Evolutionary conservation across 2,113 vertebrate genomes (phyloP).

Genomic region (Illadopsis cleaveri): DNA sequence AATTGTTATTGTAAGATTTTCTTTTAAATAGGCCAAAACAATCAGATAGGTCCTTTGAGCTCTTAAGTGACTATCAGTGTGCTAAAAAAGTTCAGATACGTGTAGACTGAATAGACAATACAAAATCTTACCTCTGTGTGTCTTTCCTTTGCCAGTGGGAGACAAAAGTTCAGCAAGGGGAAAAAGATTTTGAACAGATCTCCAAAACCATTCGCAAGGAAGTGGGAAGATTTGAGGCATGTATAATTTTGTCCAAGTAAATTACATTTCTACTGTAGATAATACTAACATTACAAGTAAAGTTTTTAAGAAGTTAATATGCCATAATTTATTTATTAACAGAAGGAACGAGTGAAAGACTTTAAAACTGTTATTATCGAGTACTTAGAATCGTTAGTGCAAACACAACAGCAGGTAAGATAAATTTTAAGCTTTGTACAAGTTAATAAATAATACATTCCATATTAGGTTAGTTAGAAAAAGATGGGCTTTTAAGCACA

Average conservation of each 20-base stretch:
- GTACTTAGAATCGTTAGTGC: conserved; percentile 96
- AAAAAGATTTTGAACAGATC: conserved; percentile 97
- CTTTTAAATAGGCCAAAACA: neutral
- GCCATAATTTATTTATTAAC: conserved; percentile 58
- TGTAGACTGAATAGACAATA: neutral
- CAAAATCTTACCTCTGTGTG: conserved; percentile 25
- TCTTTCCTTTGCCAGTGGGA: conserved; percentile 88
- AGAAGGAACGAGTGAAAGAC: conserved; percentile 97
- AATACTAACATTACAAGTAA: neutral
- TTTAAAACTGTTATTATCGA: conserved; percentile 95
- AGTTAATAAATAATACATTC: neutral
- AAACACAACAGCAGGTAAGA: conserved; percentile 96
- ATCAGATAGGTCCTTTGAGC: neutral
- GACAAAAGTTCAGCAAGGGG: conserved; percentile 94
- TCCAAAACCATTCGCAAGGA: conserved; percentile 97
- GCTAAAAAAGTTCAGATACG: neutral
- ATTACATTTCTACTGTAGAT: neutral
- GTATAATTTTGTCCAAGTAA: conserved; percentile 59
- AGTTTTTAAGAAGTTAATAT: conserved; percentile 7
- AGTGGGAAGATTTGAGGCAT: conserved; percentile 94
- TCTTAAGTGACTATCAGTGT: neutral
- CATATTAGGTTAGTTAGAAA: neutral
- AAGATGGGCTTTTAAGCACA: neutral
- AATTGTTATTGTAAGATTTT: neutral
- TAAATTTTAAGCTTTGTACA: neutral